Evolutionary conservation across 2,888 invertebrate species (phyloP).

Genomic region (Xestoiulus laeticollis): DNA sequence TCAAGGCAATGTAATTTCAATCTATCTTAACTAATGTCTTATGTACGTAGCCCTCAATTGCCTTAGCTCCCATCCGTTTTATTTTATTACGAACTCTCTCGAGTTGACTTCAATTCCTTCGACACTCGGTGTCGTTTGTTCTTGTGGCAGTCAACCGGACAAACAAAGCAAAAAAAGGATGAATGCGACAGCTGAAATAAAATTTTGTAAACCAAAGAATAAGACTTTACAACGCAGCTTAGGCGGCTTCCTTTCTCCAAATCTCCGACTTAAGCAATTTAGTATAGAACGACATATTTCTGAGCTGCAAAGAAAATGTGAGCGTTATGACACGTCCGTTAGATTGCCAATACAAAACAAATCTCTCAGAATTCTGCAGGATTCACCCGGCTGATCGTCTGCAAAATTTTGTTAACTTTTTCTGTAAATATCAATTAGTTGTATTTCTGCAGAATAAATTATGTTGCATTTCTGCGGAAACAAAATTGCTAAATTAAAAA

Average conservation of each 20-base stretch:
- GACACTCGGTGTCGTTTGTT: constrained; percentile 15
- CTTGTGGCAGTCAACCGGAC: constrained; percentile 4
- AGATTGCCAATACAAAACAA: too few relatives aligned
- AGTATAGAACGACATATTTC: not conserved
- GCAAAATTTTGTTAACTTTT: too few relatives aligned
- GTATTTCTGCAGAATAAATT: too few relatives aligned
- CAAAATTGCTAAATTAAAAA: too few relatives aligned
- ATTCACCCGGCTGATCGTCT: too few relatives aligned
- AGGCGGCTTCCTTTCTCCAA: not conserved
- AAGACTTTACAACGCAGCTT: not conserved
- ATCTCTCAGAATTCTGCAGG: too few relatives aligned
- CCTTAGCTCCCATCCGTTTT: constrained; percentile 11
- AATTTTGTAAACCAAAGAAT: constrained; percentile 23
- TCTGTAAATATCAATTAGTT: too few relatives aligned
- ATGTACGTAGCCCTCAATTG: constrained; percentile 24
- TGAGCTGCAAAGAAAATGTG: not conserved
- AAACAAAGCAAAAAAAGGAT: constrained; percentile 1
- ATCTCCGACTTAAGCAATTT: not conserved
- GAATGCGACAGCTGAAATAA: not conserved
- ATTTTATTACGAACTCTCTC: not conserved
- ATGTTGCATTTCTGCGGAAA: too few relatives aligned
- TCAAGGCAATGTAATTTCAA: constrained; percentile 45
- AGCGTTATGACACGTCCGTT: not conserved
- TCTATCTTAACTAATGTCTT: constrained; percentile 46
- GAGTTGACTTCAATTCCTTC: not conserved